Evolutionary conservation across 2,113 vertebrate genomes (phyloP).

Genomic region (Corydoras maculifer): DNA sequence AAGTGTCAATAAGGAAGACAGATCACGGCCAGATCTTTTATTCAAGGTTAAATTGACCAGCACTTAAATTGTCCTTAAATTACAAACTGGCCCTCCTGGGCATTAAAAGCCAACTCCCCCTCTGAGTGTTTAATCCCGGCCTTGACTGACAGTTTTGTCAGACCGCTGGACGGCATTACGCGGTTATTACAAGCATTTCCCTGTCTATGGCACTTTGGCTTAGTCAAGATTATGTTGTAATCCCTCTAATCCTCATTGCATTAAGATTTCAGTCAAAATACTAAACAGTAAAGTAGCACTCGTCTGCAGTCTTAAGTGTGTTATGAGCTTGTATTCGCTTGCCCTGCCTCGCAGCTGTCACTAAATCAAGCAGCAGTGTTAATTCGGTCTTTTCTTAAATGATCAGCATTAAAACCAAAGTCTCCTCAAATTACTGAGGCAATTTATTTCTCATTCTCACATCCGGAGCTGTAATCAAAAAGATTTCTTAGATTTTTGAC

Average conservation of each 20-base stretch:
- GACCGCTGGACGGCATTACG: slow-evolving; percentile 78
- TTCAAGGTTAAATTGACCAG: slow-evolving; percentile 49
- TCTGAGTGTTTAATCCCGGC: slow-evolving; percentile 63
- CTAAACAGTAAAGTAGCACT: slow-evolving; percentile 87
- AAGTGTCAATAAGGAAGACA: slow-evolving; percentile 36
- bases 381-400: neutral
- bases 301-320: slow-evolving; percentile 81
- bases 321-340: slow-evolving; percentile 67
- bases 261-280: slow-evolving; percentile 99
- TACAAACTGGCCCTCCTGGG: slow-evolving; percentile 41
- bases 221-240: slow-evolving; percentile 99
- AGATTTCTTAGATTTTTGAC: too few relatives aligned
- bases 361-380: neutral
- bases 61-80: slow-evolving; percentile 56
- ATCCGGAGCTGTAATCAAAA: too few relatives aligned
- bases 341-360: neutral
- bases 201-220: slow-evolving; percentile 97
- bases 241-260: slow-evolving; percentile 96
- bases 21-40: slow-evolving; percentile 48
- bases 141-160: slow-evolving; percentile 83
- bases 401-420: too few relatives aligned
- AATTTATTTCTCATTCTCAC: too few relatives aligned
- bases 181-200: slow-evolving; percentile 89
- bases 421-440: too few relatives aligned
- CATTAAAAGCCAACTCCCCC: slow-evolving; percentile 32